Evolutionary conservation across 2,113 vertebrate species (phyloP).

Genomic region (Pheucticus melanocephalus): DNA sequence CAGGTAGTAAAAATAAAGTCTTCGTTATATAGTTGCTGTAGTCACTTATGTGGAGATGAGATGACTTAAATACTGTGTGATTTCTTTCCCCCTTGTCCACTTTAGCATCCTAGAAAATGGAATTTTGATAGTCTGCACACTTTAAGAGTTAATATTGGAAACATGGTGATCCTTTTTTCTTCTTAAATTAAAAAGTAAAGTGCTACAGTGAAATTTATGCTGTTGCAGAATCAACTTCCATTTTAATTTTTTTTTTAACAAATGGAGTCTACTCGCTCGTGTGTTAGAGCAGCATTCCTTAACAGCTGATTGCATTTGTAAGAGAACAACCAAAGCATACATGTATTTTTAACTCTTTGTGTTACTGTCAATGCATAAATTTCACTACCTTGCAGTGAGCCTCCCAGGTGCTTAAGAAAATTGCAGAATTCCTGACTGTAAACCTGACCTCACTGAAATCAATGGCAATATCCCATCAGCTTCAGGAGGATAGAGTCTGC

Average conservation of each 20-base stretch:
- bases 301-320: background rate
- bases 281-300: background rate
- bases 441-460: background rate
- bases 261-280: background rate
- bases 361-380: background rate
- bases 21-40: constrained; percentile 62
- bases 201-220: background rate
- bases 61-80: constrained; percentile 27
- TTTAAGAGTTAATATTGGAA: background rate
- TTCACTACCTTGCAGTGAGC: background rate
- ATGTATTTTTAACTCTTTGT: background rate
- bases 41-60: constrained; percentile 58
- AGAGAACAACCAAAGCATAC: background rate
- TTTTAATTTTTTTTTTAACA: background rate
- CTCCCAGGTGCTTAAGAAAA: background rate
- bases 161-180: background rate
- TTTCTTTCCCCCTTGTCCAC: background rate
- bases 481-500: background rate
- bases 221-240: background rate
- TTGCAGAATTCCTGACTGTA: background rate
- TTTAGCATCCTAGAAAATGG: background rate
- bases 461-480: background rate
- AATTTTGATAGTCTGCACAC: background rate
- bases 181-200: background rate
- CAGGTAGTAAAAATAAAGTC: constrained; percentile 72